Percentiles rank a stretch among this genome's conserved stretches.
Conservation (phyloP, 2,888 invertebrate species). For the Aphodius sticticus region DNA sequence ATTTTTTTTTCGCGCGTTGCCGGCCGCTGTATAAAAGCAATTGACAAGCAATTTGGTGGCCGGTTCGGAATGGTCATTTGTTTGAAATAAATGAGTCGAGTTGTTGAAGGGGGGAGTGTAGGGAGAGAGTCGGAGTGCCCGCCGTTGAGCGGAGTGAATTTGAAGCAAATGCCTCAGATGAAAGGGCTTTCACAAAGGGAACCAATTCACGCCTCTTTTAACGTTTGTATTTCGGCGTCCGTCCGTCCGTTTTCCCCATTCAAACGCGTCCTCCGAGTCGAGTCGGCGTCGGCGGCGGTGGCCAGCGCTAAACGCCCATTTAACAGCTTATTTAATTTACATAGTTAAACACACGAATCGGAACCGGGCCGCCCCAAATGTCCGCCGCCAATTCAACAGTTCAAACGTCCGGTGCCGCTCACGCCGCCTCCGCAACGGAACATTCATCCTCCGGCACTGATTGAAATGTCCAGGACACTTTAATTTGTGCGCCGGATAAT, state of each 20-base stretch:
- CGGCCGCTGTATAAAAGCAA: slow-evolving; percentile 45
- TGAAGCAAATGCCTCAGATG: slow-evolving; percentile 42
- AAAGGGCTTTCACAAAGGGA: slow-evolving; percentile 33
- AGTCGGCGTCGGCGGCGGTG: not conserved
- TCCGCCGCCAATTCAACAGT: slow-evolving; percentile 18
- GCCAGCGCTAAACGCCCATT: slow-evolving; percentile 31
- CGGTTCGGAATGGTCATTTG: slow-evolving; percentile 49
- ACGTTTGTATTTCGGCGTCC: slow-evolving; percentile 37
- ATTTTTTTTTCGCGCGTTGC: slow-evolving; percentile 25
- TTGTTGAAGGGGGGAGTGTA: slow-evolving; percentile 9
- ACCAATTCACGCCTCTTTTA: slow-evolving; percentile 37
- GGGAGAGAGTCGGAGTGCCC: not conserved
- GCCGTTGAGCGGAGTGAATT: slow-evolving; percentile 39
- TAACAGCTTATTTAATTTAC: slow-evolving; percentile 36
- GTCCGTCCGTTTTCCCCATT: slow-evolving; percentile 28
- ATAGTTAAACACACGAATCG: slow-evolving; percentile 33
- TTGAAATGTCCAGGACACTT: slow-evolving; percentile 22
- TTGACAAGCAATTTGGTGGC: slow-evolving; percentile 50
- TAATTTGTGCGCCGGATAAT: not conserved
- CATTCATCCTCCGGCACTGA: slow-evolving; percentile 9
- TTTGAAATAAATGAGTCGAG: slow-evolving; percentile 46
- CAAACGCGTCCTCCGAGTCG: slow-evolving; percentile 24
- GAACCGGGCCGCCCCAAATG: slow-evolving; percentile 4
- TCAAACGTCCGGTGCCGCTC: not conserved
- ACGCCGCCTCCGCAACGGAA: slow-evolving; percentile 12